A percentile compares a stretch with the other conserved stretches of the same genome.
Conservation (phyloP, 2,113 vertebrate genomes). For the Oceanodroma tethys region DNA sequence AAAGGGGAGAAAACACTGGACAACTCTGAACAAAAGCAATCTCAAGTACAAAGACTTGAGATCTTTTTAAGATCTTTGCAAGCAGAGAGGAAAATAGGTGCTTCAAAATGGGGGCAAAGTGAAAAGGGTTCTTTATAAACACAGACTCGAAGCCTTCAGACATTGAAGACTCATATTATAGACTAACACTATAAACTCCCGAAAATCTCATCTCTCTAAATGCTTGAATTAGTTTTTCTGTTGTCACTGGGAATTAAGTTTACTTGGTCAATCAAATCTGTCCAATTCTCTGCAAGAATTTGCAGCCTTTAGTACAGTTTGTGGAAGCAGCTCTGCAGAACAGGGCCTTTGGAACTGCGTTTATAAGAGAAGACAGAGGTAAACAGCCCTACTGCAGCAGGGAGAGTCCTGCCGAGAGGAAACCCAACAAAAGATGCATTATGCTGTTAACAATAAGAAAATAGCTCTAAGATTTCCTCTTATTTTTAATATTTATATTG, state of each 20-base stretch:
- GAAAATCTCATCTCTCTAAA: neutral
- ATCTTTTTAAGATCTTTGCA: conserved; percentile 42
- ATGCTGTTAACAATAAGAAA: conserved; percentile 26
- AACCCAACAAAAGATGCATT: conserved; percentile 35
- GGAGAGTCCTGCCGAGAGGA: conserved; percentile 19
- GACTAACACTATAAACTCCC: neutral
- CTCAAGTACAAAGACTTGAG: conserved; percentile 28
- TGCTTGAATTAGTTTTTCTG: neutral
- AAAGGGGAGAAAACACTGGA: conserved; percentile 24
- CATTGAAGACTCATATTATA: neutral
- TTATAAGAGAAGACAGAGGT: neutral
- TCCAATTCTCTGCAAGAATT: neutral
- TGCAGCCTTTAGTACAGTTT: neutral
- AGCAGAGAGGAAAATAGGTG: conserved; percentile 36
- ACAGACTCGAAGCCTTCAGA: neutral
- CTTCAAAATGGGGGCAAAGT: conserved; percentile 18
- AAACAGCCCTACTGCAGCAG: conserved; percentile 28
- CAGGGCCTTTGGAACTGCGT: neutral
- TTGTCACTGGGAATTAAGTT: conserved; percentile 3
- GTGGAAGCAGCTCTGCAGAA: neutral
- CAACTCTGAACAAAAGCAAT: conserved; percentile 52
- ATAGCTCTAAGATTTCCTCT: conserved; percentile 24
- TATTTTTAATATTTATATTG: conserved; percentile 20
- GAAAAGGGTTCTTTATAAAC: conserved; percentile 1
- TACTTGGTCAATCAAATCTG: neutral